Conservation (phyloP, 2,113 vertebrate genomes). For the Piliocolobus tephrosceles region DNA sequence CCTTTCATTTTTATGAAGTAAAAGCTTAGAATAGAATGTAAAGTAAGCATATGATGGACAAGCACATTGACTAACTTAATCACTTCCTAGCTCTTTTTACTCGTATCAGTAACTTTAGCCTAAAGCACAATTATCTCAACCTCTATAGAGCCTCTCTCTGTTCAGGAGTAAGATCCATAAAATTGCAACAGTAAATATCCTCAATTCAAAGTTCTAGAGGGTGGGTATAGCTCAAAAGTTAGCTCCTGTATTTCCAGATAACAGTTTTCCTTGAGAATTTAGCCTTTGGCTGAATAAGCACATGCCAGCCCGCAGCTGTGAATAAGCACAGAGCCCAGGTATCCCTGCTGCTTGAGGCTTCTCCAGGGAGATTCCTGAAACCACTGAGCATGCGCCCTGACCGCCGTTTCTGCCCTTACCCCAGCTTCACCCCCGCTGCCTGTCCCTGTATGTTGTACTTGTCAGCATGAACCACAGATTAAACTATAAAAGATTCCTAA, state of each 20-base stretch:
- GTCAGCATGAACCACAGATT: neutral
- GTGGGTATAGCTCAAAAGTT: neutral
- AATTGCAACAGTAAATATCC: neutral
- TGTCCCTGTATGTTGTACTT: too few relatives aligned
- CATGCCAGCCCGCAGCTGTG: neutral
- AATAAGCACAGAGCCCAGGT: fast-evolving
- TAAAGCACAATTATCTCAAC: neutral
- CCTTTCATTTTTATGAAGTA: neutral
- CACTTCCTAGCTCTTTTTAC: neutral
- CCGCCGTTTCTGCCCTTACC: neutral
- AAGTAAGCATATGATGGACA: neutral
- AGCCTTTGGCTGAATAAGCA: neutral
- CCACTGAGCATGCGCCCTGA: fast-evolving
- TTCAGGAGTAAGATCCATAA: neutral
- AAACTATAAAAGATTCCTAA: neutral
- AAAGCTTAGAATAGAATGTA: neutral
- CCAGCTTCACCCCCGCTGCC: neutral
- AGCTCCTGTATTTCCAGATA: neutral
- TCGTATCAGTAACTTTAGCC: neutral
- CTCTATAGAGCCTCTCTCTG: neutral
- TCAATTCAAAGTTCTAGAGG: neutral
- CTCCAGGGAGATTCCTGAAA: neutral
- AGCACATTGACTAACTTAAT: neutral
- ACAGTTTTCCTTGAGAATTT: neutral
- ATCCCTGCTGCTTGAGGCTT: neutral